Conservation (phyloP, 35 echinoderm and acorn worm species). For the Hemicentrotus pulcherrimus region DNA sequence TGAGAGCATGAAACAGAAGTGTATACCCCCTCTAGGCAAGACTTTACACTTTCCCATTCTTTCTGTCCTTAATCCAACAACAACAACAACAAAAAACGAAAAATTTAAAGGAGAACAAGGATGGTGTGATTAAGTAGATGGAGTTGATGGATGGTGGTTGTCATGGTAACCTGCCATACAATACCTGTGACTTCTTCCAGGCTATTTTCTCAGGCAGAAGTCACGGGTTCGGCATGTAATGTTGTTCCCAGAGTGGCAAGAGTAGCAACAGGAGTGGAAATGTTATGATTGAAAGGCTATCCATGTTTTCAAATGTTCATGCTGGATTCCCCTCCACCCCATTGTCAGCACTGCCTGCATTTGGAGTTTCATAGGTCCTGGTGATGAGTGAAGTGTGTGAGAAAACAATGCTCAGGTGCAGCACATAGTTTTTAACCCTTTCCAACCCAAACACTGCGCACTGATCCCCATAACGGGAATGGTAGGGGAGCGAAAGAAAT, state of each 20-base stretch:
- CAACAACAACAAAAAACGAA: background rate
- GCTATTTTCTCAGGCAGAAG: slow-evolving; percentile 36
- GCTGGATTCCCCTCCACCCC: background rate
- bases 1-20: background rate
- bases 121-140: slow-evolving; percentile 10
- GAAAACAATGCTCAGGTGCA: background rate
- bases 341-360: background rate
- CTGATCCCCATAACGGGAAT: background rate
- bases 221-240: slow-evolving; percentile 23
- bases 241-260: background rate
- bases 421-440: slow-evolving; percentile 4
- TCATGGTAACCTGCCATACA: slow-evolving; percentile 17
- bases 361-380: background rate
- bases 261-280: slow-evolving; percentile 33
- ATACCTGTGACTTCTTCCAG: background rate
- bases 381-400: slow-evolving; percentile 41
- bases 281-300: slow-evolving; percentile 56
- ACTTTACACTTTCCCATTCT: slow-evolving; percentile 12
- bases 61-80: background rate
- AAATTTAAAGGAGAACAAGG: background rate
- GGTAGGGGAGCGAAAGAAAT: background rate
- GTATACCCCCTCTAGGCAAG: background rate
- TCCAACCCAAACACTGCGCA: background rate
- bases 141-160: slow-evolving; percentile 25
- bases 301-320: slow-evolving; percentile 18